phyloP scores from a whole-genome alignment of 2,797 vertebrate species.

The Gallinago nigripennis region DNA sequence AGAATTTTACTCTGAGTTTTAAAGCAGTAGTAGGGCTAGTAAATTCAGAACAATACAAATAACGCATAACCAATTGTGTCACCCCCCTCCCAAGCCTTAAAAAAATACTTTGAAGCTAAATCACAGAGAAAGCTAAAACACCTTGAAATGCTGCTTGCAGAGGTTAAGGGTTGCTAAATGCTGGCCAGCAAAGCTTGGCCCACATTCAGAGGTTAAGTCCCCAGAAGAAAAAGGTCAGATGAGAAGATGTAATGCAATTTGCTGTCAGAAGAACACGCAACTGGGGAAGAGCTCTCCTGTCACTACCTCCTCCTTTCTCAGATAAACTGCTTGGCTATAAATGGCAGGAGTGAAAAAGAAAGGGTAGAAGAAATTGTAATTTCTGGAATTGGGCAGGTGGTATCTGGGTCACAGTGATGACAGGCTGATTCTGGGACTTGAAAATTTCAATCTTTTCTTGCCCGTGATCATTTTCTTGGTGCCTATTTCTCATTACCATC shows the following conservation, averaged over 20 bases:
- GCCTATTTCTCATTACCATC: background rate
- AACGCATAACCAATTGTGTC: background rate
- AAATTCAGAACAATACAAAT: background rate
- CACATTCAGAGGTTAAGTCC: background rate
- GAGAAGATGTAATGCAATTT: background rate
- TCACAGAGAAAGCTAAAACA: background rate
- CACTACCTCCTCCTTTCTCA: background rate
- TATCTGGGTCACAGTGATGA: fast-evolving
- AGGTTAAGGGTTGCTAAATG: background rate
- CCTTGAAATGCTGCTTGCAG: background rate
- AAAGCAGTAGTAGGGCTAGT: background rate
- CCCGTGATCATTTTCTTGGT: background rate
- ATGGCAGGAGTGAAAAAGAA: background rate
- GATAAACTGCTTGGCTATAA: background rate
- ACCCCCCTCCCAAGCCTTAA: fast-evolving
- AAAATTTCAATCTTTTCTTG: background rate
- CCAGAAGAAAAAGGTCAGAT: background rate
- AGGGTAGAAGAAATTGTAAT: background rate
- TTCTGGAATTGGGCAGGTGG: background rate
- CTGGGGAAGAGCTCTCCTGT: background rate
- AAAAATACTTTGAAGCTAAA: background rate
- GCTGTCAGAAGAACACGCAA: background rate
- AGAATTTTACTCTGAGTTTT: background rate
- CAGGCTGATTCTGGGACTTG: background rate
- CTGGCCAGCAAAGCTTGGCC: background rate